Conservation (phyloP, 2,113 vertebrate genomes). For the Amblyornis subalaris region DNA sequence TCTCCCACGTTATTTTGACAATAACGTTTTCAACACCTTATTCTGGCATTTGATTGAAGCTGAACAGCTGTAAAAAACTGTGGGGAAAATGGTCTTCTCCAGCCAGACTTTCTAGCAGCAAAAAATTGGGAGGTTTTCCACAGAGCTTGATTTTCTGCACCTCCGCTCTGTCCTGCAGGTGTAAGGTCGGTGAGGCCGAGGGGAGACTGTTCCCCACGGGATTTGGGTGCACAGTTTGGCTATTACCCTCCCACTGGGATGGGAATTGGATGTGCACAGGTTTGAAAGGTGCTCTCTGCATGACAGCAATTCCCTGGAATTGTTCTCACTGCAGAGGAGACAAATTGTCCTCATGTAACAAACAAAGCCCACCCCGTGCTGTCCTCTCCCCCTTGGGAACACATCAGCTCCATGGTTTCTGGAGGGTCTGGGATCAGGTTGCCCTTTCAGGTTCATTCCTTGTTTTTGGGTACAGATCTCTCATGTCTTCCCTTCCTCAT, state of each 20-base stretch:
- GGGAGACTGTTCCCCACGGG: rapidly evolving
- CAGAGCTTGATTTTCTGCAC: neutral
- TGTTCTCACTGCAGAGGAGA: too few species aligned
- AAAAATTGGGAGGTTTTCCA: neutral
- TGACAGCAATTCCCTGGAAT: neutral
- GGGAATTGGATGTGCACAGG: neutral
- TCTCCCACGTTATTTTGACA: neutral
- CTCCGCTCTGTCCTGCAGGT: neutral
- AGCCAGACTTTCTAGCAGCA: neutral
- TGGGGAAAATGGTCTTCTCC: neutral
- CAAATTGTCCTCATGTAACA: neutral
- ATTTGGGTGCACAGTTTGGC: neutral
- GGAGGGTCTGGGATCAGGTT: neutral
- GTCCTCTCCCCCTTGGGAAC: neutral
- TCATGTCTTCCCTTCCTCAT: too few species aligned
- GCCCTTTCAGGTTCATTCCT: neutral
- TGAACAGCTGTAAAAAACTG: neutral
- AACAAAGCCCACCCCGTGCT: neutral
- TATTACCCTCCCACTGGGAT: neutral
- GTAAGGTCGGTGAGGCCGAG: rapidly evolving
- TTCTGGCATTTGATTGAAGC: neutral
- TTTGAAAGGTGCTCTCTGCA: neutral
- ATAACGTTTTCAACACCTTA: neutral
- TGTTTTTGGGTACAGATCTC: neutral
- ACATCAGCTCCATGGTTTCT: neutral